phyloP scores from a whole-genome alignment of 1,140 invertebrate species.

The Wiebesia pumilae region DNA sequence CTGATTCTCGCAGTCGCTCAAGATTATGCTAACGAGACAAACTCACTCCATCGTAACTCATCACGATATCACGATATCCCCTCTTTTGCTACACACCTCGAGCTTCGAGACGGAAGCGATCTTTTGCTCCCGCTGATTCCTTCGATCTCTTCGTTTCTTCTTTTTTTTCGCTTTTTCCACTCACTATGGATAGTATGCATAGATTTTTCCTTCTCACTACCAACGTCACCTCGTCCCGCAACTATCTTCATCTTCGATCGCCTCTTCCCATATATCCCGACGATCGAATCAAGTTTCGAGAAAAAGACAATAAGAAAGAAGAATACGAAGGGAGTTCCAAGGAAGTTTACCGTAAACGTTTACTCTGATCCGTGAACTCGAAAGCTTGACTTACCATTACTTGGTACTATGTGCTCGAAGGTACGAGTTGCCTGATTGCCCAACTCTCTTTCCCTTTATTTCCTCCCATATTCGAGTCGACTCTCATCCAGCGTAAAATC shows the following conservation, averaged over 20 bases:
- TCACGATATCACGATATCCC: not conserved
- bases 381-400: slow-evolving; percentile 16
- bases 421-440: slow-evolving; percentile 8
- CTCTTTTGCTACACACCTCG: not conserved
- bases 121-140: not conserved
- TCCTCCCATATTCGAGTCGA: not conserved
- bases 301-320: not conserved
- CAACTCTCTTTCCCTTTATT: not conserved
- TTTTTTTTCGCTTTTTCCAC: slow-evolving; percentile 43
- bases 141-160: slow-evolving; percentile 11
- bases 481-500: not conserved
- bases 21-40: slow-evolving; percentile 70
- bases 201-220: not conserved
- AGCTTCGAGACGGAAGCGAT: slow-evolving; percentile 16
- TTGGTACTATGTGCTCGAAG: not conserved
- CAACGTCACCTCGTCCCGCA: too few relatives aligned
- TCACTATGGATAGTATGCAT: not conserved
- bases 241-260: not conserved
- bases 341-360: slow-evolving; percentile 38
- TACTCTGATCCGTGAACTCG: not conserved
- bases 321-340: not conserved
- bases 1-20: slow-evolving; percentile 59
- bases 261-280: not conserved
- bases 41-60: slow-evolving; percentile 49
- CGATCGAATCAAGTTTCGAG: slow-evolving; percentile 2